Conservation (phyloP, 2,797 vertebrate genomes). For the Xyrichtys novacula region DNA sequence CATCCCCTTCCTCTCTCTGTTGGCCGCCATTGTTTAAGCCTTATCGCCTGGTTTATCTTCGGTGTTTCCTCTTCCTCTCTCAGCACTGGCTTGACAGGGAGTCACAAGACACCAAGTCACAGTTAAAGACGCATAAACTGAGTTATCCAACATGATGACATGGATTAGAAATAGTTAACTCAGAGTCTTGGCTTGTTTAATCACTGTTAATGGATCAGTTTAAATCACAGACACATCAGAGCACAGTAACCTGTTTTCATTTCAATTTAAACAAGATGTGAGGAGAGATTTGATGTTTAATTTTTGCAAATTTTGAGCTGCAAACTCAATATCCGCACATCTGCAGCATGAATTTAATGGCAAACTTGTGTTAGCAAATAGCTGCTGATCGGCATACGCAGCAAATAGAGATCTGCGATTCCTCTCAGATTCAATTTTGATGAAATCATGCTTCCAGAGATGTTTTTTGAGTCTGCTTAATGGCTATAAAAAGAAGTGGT, state of each 20-base stretch:
- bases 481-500: background rate
- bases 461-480: background rate
- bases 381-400: background rate
- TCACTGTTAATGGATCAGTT: background rate
- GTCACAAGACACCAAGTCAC: constrained; percentile 27
- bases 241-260: background rate
- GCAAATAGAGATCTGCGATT: background rate
- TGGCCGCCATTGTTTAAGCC: constrained; percentile 68
- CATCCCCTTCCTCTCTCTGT: constrained; percentile 75
- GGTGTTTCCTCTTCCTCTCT: constrained; percentile 65
- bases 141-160: background rate
- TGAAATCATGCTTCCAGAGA: background rate
- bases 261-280: background rate
- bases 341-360: background rate
- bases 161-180: background rate
- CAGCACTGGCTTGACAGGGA: constrained; percentile 20
- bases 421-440: background rate
- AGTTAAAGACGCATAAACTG: constrained; percentile 35
- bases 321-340: background rate
- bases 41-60: constrained; percentile 68
- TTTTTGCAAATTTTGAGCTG: background rate
- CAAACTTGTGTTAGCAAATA: background rate
- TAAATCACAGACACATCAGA: background rate
- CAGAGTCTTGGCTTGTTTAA: constrained; percentile 3
- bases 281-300: background rate